These are phyloP conservation scores for Mesocricetus auratus DNA, from an alignment of 2,113 vertebrate genomes.

Conservation along the genomic window DNA sequence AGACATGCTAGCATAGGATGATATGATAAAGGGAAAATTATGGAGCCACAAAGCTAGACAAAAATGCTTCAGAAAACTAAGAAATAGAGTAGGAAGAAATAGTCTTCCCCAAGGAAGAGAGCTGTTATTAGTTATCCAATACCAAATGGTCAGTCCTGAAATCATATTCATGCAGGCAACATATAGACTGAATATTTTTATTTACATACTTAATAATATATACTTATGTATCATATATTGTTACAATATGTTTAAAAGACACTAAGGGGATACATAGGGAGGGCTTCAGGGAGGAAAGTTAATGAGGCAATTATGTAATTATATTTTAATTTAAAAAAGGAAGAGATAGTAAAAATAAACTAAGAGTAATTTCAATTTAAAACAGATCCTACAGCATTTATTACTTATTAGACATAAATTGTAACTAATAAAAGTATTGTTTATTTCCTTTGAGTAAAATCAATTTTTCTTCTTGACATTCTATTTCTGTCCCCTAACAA, in stretches of 20 bases:
- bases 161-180: background rate
- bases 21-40: background rate
- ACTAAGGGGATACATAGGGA: background rate
- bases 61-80: background rate
- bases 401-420: background rate
- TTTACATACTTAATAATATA: background rate
- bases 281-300: background rate
- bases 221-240: background rate
- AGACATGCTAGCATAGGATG: background rate
- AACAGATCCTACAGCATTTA: background rate
- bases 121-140: background rate
- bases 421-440: background rate
- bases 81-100: background rate
- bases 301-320: background rate
- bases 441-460: background rate
- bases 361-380: background rate
- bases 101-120: background rate
- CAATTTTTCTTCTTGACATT: background rate
- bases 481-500: background rate
- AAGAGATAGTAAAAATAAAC: background rate
- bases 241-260: background rate
- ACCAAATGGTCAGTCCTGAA: background rate
- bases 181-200: background rate
- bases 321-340: background rate
- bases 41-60: background rate